These are phyloP conservation scores for Apogon hyalosoma DNA, from an alignment of 2,797 vertebrate species.

Conservation along the genomic window DNA sequence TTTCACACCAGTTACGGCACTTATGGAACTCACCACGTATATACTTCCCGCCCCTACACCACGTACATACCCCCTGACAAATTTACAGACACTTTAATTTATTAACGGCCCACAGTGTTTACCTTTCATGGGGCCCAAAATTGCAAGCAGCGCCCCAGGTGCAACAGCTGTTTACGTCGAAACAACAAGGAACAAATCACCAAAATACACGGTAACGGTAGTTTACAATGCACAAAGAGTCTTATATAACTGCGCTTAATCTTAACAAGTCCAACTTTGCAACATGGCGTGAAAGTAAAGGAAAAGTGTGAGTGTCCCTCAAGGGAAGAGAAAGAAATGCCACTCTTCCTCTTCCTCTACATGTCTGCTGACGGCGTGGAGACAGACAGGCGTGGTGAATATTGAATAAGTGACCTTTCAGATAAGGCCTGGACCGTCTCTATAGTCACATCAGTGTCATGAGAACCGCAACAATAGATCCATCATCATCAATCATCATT, in stretches of 20 bases:
- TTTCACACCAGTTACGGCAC: too few species aligned
- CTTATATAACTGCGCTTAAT: not conserved
- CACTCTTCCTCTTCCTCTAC: slow-evolving; percentile 44
- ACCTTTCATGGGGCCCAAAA: too few species aligned
- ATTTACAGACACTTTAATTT: too few species aligned
- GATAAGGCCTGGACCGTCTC: slow-evolving; percentile 58
- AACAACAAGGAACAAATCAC: too few species aligned
- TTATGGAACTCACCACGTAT: too few species aligned
- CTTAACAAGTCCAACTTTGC: slow-evolving; percentile 28
- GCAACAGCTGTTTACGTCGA: not conserved
- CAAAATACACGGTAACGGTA: too few species aligned
- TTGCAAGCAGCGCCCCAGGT: not conserved
- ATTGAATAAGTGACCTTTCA: slow-evolving; percentile 74
- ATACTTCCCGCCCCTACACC: too few species aligned
- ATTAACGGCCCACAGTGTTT: too few species aligned
- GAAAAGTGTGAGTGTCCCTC: slow-evolving; percentile 25
- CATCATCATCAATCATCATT: slow-evolving; percentile 72
- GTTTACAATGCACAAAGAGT: not conserved
- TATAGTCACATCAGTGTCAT: slow-evolving; percentile 58
- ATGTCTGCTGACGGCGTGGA: slow-evolving; percentile 21
- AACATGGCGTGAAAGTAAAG: slow-evolving; percentile 9
- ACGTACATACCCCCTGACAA: too few species aligned
- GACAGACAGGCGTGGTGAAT: slow-evolving; percentile 56
- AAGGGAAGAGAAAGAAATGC: slow-evolving; percentile 55
- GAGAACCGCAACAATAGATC: slow-evolving; percentile 56